Evolutionary conservation across 2,113 vertebrate genomes (phyloP).

Genomic region (Chionis minor): DNA sequence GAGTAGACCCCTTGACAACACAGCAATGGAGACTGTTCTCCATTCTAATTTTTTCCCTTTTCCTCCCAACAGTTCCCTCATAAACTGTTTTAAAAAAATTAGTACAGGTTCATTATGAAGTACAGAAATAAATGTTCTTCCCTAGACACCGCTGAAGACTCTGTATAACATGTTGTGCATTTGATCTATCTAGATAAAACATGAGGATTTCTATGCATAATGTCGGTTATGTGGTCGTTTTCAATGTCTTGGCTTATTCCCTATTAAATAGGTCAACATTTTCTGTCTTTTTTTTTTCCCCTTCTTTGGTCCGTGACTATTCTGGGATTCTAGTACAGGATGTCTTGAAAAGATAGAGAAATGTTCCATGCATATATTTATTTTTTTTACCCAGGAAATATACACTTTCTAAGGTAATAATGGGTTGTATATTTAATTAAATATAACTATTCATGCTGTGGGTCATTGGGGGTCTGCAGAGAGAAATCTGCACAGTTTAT

Average conservation of each 20-base stretch:
- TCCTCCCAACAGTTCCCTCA: neutral
- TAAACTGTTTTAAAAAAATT: neutral
- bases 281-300: neutral
- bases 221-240: neutral
- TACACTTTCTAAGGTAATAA: neutral
- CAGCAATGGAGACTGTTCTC: neutral
- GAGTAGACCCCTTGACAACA: neutral
- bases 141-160: neutral
- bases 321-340: neutral
- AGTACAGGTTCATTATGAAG: neutral
- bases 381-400: neutral
- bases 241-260: neutral
- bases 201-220: neutral
- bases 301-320: neutral
- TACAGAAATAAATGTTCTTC: neutral
- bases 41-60: neutral
- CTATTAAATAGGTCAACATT: conserved; percentile 7
- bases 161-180: neutral
- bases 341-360: neutral
- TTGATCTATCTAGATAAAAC: neutral
- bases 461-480: neutral
- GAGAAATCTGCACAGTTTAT: neutral
- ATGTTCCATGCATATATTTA: neutral
- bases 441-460: neutral
- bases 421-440: neutral